Base-by-base conservation (phyloP, 2,888 invertebrate species). In the Napeogenes inachia region DNA sequence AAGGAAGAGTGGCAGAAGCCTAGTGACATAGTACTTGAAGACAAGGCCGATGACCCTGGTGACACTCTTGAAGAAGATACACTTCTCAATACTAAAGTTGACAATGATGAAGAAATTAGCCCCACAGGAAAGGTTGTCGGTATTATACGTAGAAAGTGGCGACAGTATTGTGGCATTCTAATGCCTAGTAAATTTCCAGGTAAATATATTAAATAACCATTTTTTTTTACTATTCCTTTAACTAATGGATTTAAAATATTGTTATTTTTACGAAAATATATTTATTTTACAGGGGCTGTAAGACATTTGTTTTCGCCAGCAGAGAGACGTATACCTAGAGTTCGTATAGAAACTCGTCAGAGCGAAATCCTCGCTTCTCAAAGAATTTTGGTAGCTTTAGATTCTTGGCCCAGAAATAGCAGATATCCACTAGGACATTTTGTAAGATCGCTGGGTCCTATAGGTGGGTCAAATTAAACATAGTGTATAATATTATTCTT, bases 101-200 rank as follows among this genome's bases (percentile, higher is more conserved):
- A 74, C 35, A 74, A 72, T 42, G 79, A 84, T 57, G 83, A 92
- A 71, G 87, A 92, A 54, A 79, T 89, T 4, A 87, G 87, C 0
- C 90, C 89, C 0, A 90, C 90, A 0, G 90, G 90, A 0, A 86
- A 85, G 72, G 89, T 90, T 60, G 98, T 99, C n/a, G 99, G 98
- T 2, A 97, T 99, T 67, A 96, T 99, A 63, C 93, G 96, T 68
- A 92, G 99, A 62, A 99, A 99, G 80, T 99, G 99, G 98, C 91
- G 98, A 50, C 99, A 98, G 79, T 99, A 99, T 84, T 99, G 99
- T 87, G 99, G 99, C 13, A 97, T 99, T 72, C 85, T 99, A 61
- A 94, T 97, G 81, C 93, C 94, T 0, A 96, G 94, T 76, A 91
- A 93, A 30, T 88, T 96, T 53, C 93, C 93, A 79, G 94, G 93